Evolutionary conservation across 1,140 invertebrate genomes (phyloP).

Genomic region (Aethina tumida): DNA sequence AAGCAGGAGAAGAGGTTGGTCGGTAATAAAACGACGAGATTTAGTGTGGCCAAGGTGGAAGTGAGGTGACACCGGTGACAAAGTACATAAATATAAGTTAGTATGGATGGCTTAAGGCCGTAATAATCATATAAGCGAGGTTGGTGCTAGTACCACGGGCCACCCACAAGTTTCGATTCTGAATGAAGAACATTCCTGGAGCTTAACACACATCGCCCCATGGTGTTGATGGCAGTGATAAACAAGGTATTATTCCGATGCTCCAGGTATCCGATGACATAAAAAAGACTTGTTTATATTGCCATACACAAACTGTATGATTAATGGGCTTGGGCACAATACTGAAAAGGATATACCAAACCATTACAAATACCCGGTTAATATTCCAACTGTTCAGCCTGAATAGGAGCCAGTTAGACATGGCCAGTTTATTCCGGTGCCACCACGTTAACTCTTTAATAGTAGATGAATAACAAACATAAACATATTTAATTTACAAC

Average conservation of each 20-base stretch:
- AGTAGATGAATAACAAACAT: too few relatives aligned
- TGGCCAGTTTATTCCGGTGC: too few relatives aligned
- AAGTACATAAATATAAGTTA: too few relatives aligned
- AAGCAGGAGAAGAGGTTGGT: too few relatives aligned
- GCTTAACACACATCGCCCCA: conserved; percentile 24
- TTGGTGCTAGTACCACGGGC: conserved; percentile 10
- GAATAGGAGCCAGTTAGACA: too few relatives aligned
- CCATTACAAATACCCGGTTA: conserved; percentile 27
- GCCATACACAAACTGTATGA: conserved; percentile 32
- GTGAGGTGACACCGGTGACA: too few relatives aligned
- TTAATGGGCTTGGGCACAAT: conserved; percentile 30
- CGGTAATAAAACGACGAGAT: too few relatives aligned
- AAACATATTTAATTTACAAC: too few relatives aligned
- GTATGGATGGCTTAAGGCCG: conserved; percentile 14
- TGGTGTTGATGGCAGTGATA: conserved; percentile 38
- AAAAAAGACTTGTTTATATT: conserved; percentile 39
- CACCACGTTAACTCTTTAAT: too few relatives aligned
- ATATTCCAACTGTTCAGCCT: too few relatives aligned
- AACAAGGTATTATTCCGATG: conserved; percentile 36
- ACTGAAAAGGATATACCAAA: conserved; percentile 26
- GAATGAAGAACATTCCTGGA: conserved; percentile 27
- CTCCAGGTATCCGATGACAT: conserved; percentile 39
- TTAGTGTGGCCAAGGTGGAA: too few relatives aligned
- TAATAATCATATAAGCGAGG: background rate
- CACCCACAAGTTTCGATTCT: conserved; percentile 26